phyloP scores from a whole-genome alignment of 2,888 invertebrate genomes.

The Frankliniella fusca region DNA sequence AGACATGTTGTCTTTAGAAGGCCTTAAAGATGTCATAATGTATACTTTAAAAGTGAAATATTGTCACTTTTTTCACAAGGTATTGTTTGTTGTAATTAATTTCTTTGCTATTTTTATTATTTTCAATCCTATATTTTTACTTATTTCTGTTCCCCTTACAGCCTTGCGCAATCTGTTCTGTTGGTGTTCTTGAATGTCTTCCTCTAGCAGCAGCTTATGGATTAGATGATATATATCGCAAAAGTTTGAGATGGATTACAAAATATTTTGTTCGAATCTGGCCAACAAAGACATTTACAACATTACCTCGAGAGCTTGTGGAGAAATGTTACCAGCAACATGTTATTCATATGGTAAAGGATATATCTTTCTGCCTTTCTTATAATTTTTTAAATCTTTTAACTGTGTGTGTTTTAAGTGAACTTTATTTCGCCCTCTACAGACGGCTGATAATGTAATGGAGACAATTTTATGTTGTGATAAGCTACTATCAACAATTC shows the following conservation, averaged over 20 bases:
- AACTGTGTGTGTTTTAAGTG: too few species aligned
- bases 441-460: conserved; percentile 74
- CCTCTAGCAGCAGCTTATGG: conserved; percentile 81
- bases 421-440: conserved; percentile 30
- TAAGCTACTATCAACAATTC: conserved; percentile 69
- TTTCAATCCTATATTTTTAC: background rate
- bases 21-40: conserved; percentile 85
- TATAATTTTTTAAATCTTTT: background rate
- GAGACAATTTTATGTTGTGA: conserved; percentile 82
- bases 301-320: conserved; percentile 73
- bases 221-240: conserved; percentile 79
- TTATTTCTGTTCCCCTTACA: conserved; percentile 46
- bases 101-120: background rate
- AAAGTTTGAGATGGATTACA: conserved; percentile 82
- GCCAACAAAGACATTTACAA: conserved; percentile 86
- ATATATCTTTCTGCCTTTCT: background rate
- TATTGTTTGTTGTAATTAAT: conserved; percentile 42
- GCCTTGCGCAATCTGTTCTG: conserved; percentile 85
- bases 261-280: conserved; percentile 82
- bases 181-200: conserved; percentile 82
- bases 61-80: conserved; percentile 92
- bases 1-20: conserved; percentile 85
- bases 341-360: conserved; percentile 65
- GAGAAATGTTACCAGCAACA: conserved; percentile 81
- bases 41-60: conserved; percentile 81